A percentile compares a stretch with the other conserved stretches of the same genome.
Conservation (phyloP, 2,797 vertebrate genomes). For the Microhierax caerulescens region DNA sequence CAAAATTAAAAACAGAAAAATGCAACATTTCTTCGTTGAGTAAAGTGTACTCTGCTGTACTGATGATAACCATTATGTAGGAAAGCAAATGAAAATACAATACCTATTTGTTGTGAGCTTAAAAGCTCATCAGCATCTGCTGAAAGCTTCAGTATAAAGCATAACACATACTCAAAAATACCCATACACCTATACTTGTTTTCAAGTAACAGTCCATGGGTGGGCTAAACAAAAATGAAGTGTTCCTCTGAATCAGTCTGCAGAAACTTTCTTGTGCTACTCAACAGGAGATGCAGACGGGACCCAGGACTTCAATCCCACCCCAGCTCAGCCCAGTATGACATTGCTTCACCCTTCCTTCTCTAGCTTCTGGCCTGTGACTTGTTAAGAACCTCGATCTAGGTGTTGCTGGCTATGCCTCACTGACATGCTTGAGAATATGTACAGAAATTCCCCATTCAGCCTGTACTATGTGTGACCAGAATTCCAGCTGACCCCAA, state of each 20-base stretch:
- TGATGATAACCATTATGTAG: conserved; percentile 17
- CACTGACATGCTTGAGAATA: neutral
- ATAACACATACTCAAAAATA: neutral
- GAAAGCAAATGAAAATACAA: conserved; percentile 35
- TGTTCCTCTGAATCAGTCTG: neutral
- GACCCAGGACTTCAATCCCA: neutral
- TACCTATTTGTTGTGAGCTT: neutral
- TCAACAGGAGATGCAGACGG: neutral
- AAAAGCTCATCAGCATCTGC: neutral
- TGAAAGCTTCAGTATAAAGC: neutral
- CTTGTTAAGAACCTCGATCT: neutral
- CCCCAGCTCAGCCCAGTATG: neutral
- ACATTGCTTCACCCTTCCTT: neutral
- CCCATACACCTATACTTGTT: neutral
- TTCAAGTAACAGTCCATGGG: neutral
- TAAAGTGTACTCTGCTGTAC: neutral
- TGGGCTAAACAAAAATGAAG: neutral
- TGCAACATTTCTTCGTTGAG: neutral
- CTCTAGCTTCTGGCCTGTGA: neutral
- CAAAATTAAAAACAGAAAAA: conserved; percentile 7
- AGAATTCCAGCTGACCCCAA: neutral
- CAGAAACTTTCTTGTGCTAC: neutral
- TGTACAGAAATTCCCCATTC: neutral
- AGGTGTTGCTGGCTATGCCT: neutral
- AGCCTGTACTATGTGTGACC: neutral